Conservation (phyloP, 2,113 vertebrate species). For the Rattus norvegicus region GRCr8 NC_086034.1:83159001-83159500, state of each 20-base stretch:
- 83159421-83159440: neutral
- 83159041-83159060: neutral
- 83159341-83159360: neutral
- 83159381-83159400: too few species aligned
- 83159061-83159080: neutral
- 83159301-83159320: neutral
- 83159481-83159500: fast-evolving
- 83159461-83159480: neutral
- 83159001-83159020: neutral
- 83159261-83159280: fast-evolving
- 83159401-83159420: neutral
- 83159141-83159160: neutral
- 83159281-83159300: neutral
- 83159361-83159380: neutral
- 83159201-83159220: constrained; percentile 86
- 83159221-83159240: constrained; percentile 9
- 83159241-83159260: neutral
- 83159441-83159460: neutral
- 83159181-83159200: constrained; percentile 68
- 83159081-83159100: neutral
- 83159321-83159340: neutral
- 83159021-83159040: too few species aligned
- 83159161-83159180: neutral
- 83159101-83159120: neutral
- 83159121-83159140: constrained; percentile 94